Base-by-base conservation (phyloP, 2,797 vertebrate genomes). In the Notolabrus celidotus region DNA sequence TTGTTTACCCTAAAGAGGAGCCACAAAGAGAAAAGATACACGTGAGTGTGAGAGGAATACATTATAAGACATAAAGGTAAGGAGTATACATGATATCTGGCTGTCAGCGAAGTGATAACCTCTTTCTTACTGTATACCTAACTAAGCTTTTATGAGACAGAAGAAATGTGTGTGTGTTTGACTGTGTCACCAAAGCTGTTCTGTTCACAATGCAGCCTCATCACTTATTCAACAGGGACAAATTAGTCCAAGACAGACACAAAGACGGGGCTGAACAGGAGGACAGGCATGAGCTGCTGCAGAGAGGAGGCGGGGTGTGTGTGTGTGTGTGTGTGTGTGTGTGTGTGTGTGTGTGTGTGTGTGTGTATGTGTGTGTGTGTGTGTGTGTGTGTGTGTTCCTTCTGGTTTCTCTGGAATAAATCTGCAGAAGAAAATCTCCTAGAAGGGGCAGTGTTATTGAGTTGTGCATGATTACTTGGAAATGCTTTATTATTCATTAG, bases 201-300 rank as follows among this genome's bases (percentile, higher is more conserved):
- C 23, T 42, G 60, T 53, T 77, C 52, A 65, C 54, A 79, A 67
- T 46, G 65, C 51, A 59, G 57, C 29, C 0, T 27, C 72, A 82
- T 86, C 50, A 77, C 77, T 91, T 90, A 91, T 89, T 88, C 62
- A 91, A 46, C 79, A 80, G 78, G 72, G 82, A 89, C 86, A 89
- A 88, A 90, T 88, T 86, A 88, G 83, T 57, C 38, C 63, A 72
- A 72, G 77, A 80, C 51, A 72, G 77, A 80, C 51, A 55, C 19
- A 27, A 71, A 72, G 79, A 80, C 43, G 55, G 19, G 33, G 63
- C 58, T 73, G 55, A 59, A 75, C 70, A 80, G 47, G 1, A 50
- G 34, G 67, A 65, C 43, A 62, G 73, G 49, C 46, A 34, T 42
- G 67, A 80, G 71, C 31, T 68, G 57, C 60, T 55, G 63, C 58